Base-by-base conservation (phyloP, 1,140 invertebrate species). In the Drosophila rufa region DNA sequence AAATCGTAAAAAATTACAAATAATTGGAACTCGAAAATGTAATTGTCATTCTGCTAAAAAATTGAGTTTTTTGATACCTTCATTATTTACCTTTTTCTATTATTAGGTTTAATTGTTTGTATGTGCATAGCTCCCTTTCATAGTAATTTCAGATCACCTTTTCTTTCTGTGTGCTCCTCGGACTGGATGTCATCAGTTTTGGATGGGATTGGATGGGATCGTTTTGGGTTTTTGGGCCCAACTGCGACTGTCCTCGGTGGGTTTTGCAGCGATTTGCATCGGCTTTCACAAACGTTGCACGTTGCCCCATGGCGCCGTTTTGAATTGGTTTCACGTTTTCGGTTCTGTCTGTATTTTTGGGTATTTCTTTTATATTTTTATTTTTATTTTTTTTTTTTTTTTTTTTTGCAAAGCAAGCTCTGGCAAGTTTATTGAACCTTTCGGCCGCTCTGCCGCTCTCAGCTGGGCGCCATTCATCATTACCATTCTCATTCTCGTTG, bases 331-430 rank as follows among this genome's bases (percentile, higher is more conserved):
- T 60, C 45, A 43, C 40, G 27, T 61, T 53, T 51, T 61, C 9
- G 45, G 25, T 51, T 33, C 45, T 50, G 59, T 48, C 7, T 38
- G 33, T 12, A 12, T 19, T 55, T 55, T 45, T 40, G 22, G 22
- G 17, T 43, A 27, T 67, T 33, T 61, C 15, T 38, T 71, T 56
- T 59, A 64, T 68, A 25, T 62, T 47, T 76, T 45, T 58, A 50
- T 48, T 50, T 15, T 27, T 27, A 12, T 56, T 56, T 46, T 70
- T 66, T 60, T 71, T 22, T 22, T 1, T 22, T 22, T 22, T 48
- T 48, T 68, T 85, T 84, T 84, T 86, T 71, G 83, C 83, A 81
- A 86, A 81, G 81, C 83, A 81, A 86, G 79, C 81, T 76, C 43
- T 47, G 53, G 57, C 65, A 51, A 84, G 83, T 86, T 86, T 84